A percentile compares a stretch with the other conserved stretches of the same genome.
Evolutionary conservation across 2,888 invertebrate species (phyloP).

Genomic region (Lepeophtheirus nordmannii): DNA sequence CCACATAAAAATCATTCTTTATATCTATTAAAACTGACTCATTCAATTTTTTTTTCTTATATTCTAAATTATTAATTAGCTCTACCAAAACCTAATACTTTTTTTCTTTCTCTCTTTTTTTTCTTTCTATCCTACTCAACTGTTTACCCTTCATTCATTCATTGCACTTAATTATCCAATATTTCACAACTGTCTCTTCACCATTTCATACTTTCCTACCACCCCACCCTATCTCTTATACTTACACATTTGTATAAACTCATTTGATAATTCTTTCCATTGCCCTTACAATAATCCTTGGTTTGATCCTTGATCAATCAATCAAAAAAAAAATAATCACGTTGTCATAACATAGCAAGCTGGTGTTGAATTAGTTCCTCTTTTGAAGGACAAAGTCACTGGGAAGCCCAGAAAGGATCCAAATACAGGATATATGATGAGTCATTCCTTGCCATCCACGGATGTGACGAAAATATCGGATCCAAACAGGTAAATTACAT

Average conservation of each 20-base stretch:
- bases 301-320: too few relatives aligned
- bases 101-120: constrained; percentile 1
- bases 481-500: constrained; percentile 15
- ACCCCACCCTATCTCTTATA: not conserved
- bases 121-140: not conserved
- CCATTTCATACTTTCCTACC: not conserved
- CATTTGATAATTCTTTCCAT: not conserved
- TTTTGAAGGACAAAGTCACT: constrained; percentile 23
- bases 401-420: constrained; percentile 25
- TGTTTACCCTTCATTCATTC: not conserved
- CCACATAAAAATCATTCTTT: too few relatives aligned
- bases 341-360: constrained; percentile 6
- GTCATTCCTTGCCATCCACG: constrained; percentile 17
- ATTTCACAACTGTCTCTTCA: not conserved
- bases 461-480: constrained; percentile 21
- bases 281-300: too few relatives aligned
- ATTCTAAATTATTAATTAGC: not conserved
- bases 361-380: constrained; percentile 24
- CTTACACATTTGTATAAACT: not conserved
- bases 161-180: not conserved
- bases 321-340: too few relatives aligned
- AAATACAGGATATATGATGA: constrained; percentile 23
- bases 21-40: too few relatives aligned
- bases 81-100: not conserved
- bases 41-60: too few relatives aligned